Evolutionary conservation across 2,113 vertebrate genomes (phyloP).

Genomic region (Struthio camelus): DNA sequence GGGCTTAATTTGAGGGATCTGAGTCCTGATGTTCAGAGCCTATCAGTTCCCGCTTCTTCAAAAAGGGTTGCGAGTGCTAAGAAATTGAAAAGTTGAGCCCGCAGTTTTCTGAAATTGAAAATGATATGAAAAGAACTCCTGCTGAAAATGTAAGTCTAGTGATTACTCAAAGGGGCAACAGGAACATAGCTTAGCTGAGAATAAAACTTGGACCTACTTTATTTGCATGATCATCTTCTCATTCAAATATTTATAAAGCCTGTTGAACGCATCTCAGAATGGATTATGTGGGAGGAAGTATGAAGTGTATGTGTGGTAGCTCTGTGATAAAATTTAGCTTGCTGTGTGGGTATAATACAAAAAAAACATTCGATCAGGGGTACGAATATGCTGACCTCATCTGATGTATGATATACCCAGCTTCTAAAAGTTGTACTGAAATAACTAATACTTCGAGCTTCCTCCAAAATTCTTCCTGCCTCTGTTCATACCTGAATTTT

Average conservation of each 20-base stretch:
- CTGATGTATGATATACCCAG: neutral
- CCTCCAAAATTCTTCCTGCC: neutral
- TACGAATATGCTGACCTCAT: slow-evolving; percentile 21
- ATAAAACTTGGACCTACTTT: slow-evolving; percentile 44
- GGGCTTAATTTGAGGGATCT: neutral
- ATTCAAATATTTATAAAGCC: slow-evolving; percentile 63
- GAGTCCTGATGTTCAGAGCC: neutral
- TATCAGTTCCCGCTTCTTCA: neutral
- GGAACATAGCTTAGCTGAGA: neutral
- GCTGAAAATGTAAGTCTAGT: neutral
- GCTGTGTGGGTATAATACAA: slow-evolving; percentile 43
- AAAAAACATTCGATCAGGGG: slow-evolving; percentile 12
- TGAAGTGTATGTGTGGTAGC: slow-evolving; percentile 53
- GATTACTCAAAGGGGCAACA: neutral
- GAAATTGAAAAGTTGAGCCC: neutral
- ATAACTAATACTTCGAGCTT: neutral
- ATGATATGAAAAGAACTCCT: neutral
- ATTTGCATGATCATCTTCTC: slow-evolving; percentile 32
- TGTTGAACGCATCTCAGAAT: slow-evolving; percentile 23
- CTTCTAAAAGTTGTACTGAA: slow-evolving; percentile 2
- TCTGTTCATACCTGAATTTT: neutral
- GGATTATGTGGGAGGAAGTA: slow-evolving; percentile 55
- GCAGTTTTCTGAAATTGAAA: neutral
- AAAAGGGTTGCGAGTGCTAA: neutral
- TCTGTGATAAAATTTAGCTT: slow-evolving; percentile 36